Evolutionary conservation across 2,797 vertebrate species (phyloP), one percentile per base, ranked within the genome.

Genomic region (Acanthurus lineatus): DNA sequence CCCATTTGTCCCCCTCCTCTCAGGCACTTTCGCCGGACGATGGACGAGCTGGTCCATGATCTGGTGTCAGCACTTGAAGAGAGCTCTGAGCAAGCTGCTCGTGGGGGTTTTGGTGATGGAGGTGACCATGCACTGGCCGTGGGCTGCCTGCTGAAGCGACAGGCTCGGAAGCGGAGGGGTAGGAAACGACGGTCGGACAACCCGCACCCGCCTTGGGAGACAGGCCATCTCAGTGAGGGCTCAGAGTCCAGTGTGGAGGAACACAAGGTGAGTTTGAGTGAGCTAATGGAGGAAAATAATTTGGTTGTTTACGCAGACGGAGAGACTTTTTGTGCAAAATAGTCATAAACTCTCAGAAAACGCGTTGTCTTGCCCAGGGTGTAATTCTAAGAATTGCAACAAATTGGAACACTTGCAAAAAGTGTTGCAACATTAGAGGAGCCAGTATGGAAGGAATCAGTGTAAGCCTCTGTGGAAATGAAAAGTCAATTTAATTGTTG

Each of bases 11-110:
- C 6, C 2, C 17, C 12, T 16, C 22, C 15, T n/a, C 4, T 0
- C 67, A 99, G 98, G 97, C 98, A 99, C 95, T 99, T 99, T 95
- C 94, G 96, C 92, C 96, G 95, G 94, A 97, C 97, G 83, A 99
- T 99, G 98, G 98, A 99, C 86, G 98, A 99, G 84, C 96, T 99
- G 91, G 98, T 99, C 93, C 98, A 99, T 11, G 98, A 99, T 85
- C 94, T 99, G 84, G 98, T 99, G 93, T 99, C 98, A 0, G 98
- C 98, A 11, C 91, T 96, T 85, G 96, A 96, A 91, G 95, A 96
- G 91, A 96, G 95, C 87, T 96, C 96, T 0, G 98, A 99, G 87
- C 98, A 99, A 87, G 97, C 98, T 78, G 97, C 97, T 3, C 96
- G 98, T 19, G 97, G 97, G 25, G 97, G 97, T 28, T 97, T 96